phyloP scores from a whole-genome alignment of 2,797 vertebrate genomes.

The Ceyx erithaca region DNA sequence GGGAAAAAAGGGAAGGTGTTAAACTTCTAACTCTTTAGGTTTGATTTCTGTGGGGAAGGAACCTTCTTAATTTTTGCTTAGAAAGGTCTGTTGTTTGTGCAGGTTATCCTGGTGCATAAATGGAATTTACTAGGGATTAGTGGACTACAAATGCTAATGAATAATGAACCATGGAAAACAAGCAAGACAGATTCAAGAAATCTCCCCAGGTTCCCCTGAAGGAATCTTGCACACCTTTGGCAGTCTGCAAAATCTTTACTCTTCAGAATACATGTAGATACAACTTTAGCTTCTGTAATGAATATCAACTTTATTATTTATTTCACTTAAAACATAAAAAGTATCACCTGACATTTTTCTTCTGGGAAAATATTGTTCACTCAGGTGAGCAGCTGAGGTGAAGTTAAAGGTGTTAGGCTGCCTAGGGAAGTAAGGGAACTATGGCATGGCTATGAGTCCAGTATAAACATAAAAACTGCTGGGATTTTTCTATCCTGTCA shows the following conservation, averaged over 20 bases:
- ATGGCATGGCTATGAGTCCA: not conserved
- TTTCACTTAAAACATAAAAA: not conserved
- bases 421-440: not conserved
- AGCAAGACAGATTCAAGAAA: not conserved
- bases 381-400: not conserved
- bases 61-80: not conserved
- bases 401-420: not conserved
- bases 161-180: not conserved
- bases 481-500: constrained; percentile 46
- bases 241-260: not conserved
- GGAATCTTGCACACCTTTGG: not conserved
- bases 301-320: not conserved
- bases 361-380: not conserved
- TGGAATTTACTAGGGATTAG: not conserved
- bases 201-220: not conserved
- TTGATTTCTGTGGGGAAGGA: not conserved
- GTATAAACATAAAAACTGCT: constrained; percentile 21
- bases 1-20: not conserved
- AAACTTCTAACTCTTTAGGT: not conserved
- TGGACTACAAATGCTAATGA: not conserved
- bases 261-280: not conserved
- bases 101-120: not conserved
- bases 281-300: not conserved
- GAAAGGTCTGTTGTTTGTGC: not conserved
- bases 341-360: not conserved